Percentiles rank a stretch among this genome's conserved stretches.
These are phyloP conservation scores for Caenorhabditis remanei DNA, from an alignment of 1,140 invertebrate genomes.

Conservation along the genomic window DNA sequence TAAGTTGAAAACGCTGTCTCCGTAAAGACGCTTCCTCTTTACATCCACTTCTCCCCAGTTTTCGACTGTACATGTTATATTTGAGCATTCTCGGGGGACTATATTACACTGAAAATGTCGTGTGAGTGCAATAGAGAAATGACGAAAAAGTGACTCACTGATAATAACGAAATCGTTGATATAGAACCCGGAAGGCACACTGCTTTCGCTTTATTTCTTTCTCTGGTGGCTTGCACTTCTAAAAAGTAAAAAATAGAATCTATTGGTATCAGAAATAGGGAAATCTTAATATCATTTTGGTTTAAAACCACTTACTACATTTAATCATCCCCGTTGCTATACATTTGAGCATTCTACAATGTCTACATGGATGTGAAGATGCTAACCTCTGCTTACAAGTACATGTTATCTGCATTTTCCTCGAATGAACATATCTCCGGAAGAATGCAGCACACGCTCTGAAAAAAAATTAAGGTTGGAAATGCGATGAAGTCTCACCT, in stretches of 20 bases:
- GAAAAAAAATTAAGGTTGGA: not conserved
- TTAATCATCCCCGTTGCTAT: conserved; percentile 10
- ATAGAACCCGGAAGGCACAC: not conserved
- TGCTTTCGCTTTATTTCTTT: not conserved
- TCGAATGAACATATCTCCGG: not conserved
- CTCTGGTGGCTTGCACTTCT: conserved; percentile 18
- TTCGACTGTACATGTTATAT: not conserved
- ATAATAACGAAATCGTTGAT: not conserved
- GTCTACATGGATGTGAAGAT: conserved; percentile 27
- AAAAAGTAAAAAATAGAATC: not conserved
- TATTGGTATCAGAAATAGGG: not conserved
- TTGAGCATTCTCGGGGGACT: conserved; percentile 14
- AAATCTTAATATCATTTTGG: not conserved
- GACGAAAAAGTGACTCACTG: not conserved
- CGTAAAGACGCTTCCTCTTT: not conserved
- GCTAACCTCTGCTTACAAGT: conserved; percentile 26
- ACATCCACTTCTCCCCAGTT: conserved; percentile 2
- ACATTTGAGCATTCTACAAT: conserved; percentile 33
- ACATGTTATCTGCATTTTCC: not conserved
- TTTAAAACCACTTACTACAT: not conserved
- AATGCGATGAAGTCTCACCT: not conserved
- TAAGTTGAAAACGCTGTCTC: not conserved
- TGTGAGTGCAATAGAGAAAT: not conserved
- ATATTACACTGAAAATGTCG: not conserved
- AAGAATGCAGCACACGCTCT: conserved; percentile 31